phyloP scores from a whole-genome alignment of 2,113 vertebrate genomes.

The Brienomyrus brachyistius region DNA sequence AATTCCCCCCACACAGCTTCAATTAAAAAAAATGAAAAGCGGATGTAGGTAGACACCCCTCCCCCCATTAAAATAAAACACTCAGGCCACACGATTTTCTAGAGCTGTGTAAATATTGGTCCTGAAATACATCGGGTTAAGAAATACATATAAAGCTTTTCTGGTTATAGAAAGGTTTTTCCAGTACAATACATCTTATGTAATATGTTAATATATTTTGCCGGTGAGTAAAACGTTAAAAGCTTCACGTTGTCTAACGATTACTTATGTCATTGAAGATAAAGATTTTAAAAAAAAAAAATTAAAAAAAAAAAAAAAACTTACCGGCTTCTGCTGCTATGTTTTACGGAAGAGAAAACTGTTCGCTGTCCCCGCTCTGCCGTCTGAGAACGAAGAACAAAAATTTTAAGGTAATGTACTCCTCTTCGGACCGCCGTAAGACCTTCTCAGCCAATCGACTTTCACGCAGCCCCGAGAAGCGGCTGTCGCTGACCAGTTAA shows the following conservation, averaged over 20 bases:
- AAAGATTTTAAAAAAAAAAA: not conserved
- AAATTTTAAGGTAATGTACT: not conserved
- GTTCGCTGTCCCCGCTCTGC: constrained; percentile 10
- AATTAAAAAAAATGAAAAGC: not conserved
- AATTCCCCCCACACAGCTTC: not conserved
- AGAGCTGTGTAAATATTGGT: not conserved
- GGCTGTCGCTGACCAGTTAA: not conserved
- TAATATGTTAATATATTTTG: not conserved
- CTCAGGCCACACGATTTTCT: not conserved
- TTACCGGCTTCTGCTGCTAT: not conserved
- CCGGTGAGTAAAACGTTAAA: not conserved
- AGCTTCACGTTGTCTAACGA: not conserved
- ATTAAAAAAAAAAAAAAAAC: not conserved
- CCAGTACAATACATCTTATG: not conserved
- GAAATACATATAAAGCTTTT: not conserved
- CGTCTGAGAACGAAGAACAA: not conserved
- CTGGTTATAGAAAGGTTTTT: not conserved
- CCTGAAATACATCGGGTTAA: not conserved
- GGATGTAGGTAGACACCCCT: not conserved
- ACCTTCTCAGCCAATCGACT: not conserved
- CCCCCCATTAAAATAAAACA: not conserved
- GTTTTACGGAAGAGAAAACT: not conserved
- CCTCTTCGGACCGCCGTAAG: not conserved
- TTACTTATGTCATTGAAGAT: not conserved
- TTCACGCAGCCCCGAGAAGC: not conserved